Conservation (phyloP, 2,888 invertebrate genomes). For the Aphrophora alni region DNA sequence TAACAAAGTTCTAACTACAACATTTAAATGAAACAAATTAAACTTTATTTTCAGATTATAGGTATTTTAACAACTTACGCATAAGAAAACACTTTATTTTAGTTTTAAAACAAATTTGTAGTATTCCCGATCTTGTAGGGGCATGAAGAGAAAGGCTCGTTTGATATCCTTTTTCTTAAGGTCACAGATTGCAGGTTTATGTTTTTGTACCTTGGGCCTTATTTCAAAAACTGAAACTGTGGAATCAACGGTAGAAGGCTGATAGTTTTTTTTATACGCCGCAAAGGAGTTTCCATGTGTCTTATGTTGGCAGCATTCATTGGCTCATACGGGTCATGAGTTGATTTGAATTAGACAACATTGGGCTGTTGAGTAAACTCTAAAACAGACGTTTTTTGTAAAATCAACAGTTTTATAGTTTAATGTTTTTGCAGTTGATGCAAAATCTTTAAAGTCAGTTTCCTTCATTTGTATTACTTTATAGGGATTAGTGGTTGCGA, state of each 20-base stretch:
- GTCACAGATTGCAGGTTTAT: not conserved
- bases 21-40: too few relatives aligned
- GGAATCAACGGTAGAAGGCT: not conserved
- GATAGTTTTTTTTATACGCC: not conserved
- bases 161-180: slow-evolving; percentile 12
- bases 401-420: not conserved
- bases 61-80: too few relatives aligned
- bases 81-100: too few relatives aligned
- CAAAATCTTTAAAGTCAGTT: slow-evolving; percentile 10
- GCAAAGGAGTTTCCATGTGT: not conserved
- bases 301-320: not conserved
- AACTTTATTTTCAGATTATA: too few relatives aligned
- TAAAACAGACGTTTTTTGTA: not conserved
- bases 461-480: slow-evolving; percentile 17
- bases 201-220: not conserved
- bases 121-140: slow-evolving; percentile 2
- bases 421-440: not conserved
- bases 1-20: too few relatives aligned
- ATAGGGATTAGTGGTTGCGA: not conserved
- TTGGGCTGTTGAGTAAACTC: not conserved
- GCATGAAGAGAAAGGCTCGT: slow-evolving; percentile 9
- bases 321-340: slow-evolving; percentile 14
- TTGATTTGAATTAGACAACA: slow-evolving; percentile 2
- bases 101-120: too few relatives aligned
- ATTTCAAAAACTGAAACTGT: not conserved